Evolutionary conservation across 2,113 vertebrate species (phyloP).

Genomic region (Rhagologus leucostigma): DNA sequence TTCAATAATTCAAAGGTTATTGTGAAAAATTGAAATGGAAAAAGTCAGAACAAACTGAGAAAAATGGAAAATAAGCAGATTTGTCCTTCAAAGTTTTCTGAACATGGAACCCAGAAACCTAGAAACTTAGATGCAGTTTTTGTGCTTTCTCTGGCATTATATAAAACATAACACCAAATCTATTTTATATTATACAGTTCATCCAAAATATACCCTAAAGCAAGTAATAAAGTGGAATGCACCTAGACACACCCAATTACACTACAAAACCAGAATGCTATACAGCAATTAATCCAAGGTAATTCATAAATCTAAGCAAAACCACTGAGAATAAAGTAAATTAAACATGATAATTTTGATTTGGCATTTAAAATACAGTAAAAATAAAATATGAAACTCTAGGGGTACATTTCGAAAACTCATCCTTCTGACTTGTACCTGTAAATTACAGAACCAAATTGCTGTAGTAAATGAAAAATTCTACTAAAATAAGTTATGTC

Average conservation of each 20-base stretch:
- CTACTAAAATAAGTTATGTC: not conserved
- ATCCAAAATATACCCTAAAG: slow-evolving; percentile 63
- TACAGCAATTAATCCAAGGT: slow-evolving; percentile 50
- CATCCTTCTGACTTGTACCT: not conserved
- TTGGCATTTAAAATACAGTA: slow-evolving; percentile 27
- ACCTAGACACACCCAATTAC: slow-evolving; percentile 65
- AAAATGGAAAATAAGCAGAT: slow-evolving; percentile 13
- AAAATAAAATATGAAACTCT: slow-evolving; percentile 9
- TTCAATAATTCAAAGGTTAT: not conserved
- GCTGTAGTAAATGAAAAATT: not conserved
- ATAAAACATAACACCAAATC: slow-evolving; percentile 42
- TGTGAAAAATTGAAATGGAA: not conserved
- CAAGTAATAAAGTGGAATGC: slow-evolving; percentile 60
- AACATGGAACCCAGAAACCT: slow-evolving; percentile 13
- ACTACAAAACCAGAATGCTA: slow-evolving; percentile 60
- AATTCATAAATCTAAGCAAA: slow-evolving; percentile 64
- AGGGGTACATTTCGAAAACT: not conserved
- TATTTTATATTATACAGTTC: slow-evolving; percentile 51
- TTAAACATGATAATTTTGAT: slow-evolving; percentile 23
- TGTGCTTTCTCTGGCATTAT: slow-evolving; percentile 38
- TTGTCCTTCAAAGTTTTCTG: slow-evolving; percentile 17
- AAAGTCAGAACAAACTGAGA: not conserved
- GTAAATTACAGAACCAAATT: not conserved
- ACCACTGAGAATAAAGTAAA: slow-evolving; percentile 51
- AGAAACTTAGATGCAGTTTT: slow-evolving; percentile 6